Evolutionary conservation across 2,113 vertebrate genomes (phyloP).

Genomic region (Coryphaenoides rupestris): DNA sequence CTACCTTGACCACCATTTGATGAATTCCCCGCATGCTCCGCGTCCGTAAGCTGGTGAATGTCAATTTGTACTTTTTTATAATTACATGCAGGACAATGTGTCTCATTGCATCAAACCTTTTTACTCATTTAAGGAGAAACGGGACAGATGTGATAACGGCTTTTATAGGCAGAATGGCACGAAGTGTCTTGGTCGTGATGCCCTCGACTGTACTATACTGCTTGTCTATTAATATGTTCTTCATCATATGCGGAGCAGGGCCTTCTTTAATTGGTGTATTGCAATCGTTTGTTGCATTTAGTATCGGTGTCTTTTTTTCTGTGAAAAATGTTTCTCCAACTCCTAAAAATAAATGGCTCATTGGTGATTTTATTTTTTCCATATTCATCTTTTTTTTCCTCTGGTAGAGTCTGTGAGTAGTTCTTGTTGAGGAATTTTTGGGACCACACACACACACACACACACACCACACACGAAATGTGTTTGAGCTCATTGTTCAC

Average conservation of each 20-base stretch:
- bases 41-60: slow-evolving; percentile 52
- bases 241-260: slow-evolving; percentile 40
- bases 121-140: slow-evolving; percentile 28
- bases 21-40: slow-evolving; percentile 51
- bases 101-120: slow-evolving; percentile 26
- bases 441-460: slow-evolving; percentile 11
- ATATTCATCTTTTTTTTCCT: slow-evolving; percentile 46
- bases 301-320: slow-evolving; percentile 41
- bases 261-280: slow-evolving; percentile 42
- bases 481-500: neutral
- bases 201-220: slow-evolving; percentile 38
- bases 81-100: slow-evolving; percentile 66
- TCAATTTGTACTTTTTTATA: slow-evolving; percentile 52
- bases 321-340: slow-evolving; percentile 52
- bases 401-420: slow-evolving; percentile 15
- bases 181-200: slow-evolving; percentile 23
- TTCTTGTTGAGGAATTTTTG: slow-evolving; percentile 16
- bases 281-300: slow-evolving; percentile 39
- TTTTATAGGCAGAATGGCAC: slow-evolving; percentile 27
- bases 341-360: slow-evolving; percentile 66
- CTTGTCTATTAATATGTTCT: slow-evolving; percentile 46
- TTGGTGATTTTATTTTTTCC: slow-evolving; percentile 45
- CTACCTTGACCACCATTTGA: slow-evolving; percentile 26
- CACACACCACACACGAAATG: neutral
- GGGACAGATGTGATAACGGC: slow-evolving; percentile 21